Base-by-base conservation (phyloP, 2,888 invertebrate genomes). In the Leptopilina syphax region DNA sequence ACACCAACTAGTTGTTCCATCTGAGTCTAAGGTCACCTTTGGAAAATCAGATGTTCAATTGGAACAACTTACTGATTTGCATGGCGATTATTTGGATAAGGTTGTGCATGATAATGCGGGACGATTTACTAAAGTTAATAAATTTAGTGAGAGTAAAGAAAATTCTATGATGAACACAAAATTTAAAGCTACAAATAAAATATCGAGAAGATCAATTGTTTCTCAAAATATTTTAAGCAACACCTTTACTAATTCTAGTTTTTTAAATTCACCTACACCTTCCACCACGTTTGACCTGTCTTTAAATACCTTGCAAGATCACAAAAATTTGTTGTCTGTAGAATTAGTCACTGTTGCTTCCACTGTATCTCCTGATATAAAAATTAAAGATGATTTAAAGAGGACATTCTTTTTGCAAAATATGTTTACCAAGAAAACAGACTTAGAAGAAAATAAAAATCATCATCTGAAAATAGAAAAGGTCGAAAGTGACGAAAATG, bases 1-100 rank as follows among this genome's bases (percentile, higher is more conserved):
- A 83, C 83, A 85, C 86, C 85, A 86, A 84, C 88, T 88, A 86
- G 88, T 89, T 85, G 90, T 87, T 87, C 84, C 86, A 85, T 78
- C 12, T 34, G 67, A 76, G 60, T 12, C 79, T 79, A n/a, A 78
- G 34, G 66, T 44, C 24, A 34, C 76, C 6, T 66, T 76, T 27
- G n/a, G 7, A 34, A 60, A 41, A 18, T n/a, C 54, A n/a, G 34
- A 57, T 1, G 34, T 73, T 73, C 41, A 73, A 60, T 73, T 57
- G 18, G 18, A 27, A 66, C 76, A 77, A 24, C 67, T 82, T 67
- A 82, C 78, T 44, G 79, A 77, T 41, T 86, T 85, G 86, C 85
- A 88, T 87, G 88, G 78, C 67, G 84, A 84, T 77, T 79, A 67
- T 84, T 57, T 81, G 78, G 84, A 85, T 85, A 85, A 83, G 81